Conservation (phyloP, 2,888 invertebrate genomes). For the Drosophila maculinotata region DNA sequence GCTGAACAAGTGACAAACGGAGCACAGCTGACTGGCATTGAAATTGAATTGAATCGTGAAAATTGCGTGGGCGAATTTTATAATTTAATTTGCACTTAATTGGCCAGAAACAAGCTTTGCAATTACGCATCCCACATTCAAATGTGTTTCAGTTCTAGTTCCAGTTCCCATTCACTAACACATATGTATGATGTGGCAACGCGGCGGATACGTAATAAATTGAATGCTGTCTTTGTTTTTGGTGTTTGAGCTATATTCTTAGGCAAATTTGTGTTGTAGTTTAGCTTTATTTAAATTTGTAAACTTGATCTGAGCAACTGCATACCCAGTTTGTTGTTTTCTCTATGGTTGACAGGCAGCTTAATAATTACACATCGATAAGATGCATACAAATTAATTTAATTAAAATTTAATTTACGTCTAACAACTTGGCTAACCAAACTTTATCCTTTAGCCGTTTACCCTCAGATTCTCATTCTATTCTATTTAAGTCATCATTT, state of each 20-base stretch:
- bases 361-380: no score
- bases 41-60: conserved; percentile 51
- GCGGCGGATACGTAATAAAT: conserved; percentile 15
- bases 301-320: not conserved
- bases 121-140: conserved; percentile 47
- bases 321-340: not conserved
- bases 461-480: not conserved
- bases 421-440: not conserved
- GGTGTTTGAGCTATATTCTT: no score
- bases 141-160: not conserved
- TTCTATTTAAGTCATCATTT: not conserved
- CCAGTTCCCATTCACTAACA: not conserved
- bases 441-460: not conserved
- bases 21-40: conserved; percentile 53
- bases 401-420: no score
- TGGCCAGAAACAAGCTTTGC: conserved; percentile 60
- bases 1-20: conserved; percentile 27
- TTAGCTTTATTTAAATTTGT: no score
- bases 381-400: no score
- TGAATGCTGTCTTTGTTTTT: not conserved
- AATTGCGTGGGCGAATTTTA: conserved; percentile 48
- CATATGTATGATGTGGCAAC: conserved; percentile 1
- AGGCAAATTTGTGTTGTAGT: no score
- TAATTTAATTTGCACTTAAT: conserved; percentile 75
- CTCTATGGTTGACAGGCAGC: not conserved